phyloP scores from a whole-genome alignment of 1,140 invertebrate species.

The Oscheius sp. region DNA sequence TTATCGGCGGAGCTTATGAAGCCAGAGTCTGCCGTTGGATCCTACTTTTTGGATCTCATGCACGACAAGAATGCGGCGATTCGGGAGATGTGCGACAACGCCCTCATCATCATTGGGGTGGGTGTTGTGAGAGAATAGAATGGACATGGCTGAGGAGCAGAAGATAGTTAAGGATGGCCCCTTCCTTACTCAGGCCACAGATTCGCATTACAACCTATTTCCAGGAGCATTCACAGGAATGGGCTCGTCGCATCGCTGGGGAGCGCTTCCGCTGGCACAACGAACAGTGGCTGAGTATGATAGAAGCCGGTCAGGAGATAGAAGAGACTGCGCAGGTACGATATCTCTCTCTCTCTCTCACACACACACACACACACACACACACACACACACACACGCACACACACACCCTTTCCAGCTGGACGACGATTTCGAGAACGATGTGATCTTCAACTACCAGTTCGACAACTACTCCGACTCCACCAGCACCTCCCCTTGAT shows the following conservation, averaged over 20 bases:
- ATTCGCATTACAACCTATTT: conserved; percentile 11
- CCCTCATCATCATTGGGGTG: conserved; percentile 84
- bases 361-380: too few species aligned
- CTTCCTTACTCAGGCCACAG: not conserved
- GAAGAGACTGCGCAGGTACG: not conserved
- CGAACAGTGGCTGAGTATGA: conserved; percentile 94
- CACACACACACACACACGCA: too few species aligned
- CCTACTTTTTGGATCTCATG: conserved; percentile 94
- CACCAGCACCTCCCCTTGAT: too few species aligned
- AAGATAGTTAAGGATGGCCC: too few species aligned
- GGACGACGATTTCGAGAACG: conserved; percentile 8
- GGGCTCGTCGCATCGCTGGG: conserved; percentile 84
- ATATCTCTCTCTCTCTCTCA: too few species aligned
- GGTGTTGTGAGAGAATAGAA: conserved; percentile 44
- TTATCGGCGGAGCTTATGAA: conserved; percentile 49
- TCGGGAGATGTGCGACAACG: conserved; percentile 83
- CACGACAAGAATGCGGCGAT: conserved; percentile 93
- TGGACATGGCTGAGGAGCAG: not conserved
- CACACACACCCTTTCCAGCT: too few species aligned
- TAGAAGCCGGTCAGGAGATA: conserved; percentile 63
- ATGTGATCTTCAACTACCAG: conserved; percentile 13
- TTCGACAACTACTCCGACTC: conserved; percentile 9
- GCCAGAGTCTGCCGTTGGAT: conserved; percentile 73
- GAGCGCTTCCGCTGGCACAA: conserved; percentile 95
- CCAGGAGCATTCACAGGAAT: conserved; percentile 61